A percentile compares a stretch with the other conserved stretches of the same genome.
Conservation (phyloP, 1,140 invertebrate genomes). For the Augochlora pura region DNA sequence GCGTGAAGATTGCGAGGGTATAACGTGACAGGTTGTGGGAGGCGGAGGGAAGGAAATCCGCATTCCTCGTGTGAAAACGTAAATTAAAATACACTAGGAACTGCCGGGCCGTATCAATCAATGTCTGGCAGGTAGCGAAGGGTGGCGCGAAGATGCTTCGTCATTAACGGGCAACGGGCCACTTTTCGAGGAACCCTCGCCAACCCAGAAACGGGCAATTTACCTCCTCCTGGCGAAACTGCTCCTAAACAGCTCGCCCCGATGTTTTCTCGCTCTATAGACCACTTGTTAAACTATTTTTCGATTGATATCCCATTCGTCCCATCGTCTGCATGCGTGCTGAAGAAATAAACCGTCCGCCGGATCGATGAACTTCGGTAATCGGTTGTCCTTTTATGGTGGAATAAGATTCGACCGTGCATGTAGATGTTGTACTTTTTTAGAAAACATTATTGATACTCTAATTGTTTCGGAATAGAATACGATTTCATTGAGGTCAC, state of each 20-base stretch:
- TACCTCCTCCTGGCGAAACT: constrained; percentile 11
- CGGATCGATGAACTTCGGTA: too few relatives aligned
- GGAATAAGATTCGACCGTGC: too few relatives aligned
- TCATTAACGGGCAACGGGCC: constrained; percentile 56
- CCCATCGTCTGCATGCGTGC: background rate
- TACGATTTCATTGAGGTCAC: too few relatives aligned
- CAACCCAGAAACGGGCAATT: constrained; percentile 26
- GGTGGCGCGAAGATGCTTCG: constrained; percentile 61
- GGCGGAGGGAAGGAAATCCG: constrained; percentile 51
- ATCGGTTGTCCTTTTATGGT: too few relatives aligned
- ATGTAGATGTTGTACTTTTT: too few relatives aligned
- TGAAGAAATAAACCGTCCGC: background rate
- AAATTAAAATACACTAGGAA: constrained; percentile 68
- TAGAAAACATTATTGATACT: too few relatives aligned
- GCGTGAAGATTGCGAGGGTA: background rate
- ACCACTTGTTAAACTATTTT: constrained; percentile 8
- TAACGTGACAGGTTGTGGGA: constrained; percentile 10
- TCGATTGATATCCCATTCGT: background rate
- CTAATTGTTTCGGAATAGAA: too few relatives aligned
- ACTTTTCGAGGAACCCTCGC: constrained; percentile 23
- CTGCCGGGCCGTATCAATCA: constrained; percentile 62
- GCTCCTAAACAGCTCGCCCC: constrained; percentile 11
- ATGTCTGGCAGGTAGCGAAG: constrained; percentile 54
- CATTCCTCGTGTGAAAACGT: constrained; percentile 64
- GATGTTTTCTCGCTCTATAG: constrained; percentile 7